Evolutionary conservation across 2,888 invertebrate genomes (phyloP), one percentile per base, ranked within the genome.

Genomic region (Eupithecia subumbrata): DNA sequence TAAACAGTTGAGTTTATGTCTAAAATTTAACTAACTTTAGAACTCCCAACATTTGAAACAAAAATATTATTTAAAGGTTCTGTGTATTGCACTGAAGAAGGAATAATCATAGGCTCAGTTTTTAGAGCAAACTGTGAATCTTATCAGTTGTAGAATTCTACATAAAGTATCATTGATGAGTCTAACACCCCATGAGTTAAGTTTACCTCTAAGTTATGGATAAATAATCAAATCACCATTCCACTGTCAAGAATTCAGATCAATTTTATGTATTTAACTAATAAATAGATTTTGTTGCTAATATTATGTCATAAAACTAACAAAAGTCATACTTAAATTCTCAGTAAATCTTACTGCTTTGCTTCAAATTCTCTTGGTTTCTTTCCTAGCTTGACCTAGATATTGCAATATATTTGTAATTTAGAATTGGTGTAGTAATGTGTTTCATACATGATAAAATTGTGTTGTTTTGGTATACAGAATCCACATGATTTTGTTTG

Each of bases 401-500:
- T 68, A 40, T 22, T 56, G 37, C 25, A 40, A 30, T 69, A 73
- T 69, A 56, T 16, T 63, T 73, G 30, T 69, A 34, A n/a, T 45
- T 48, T 37, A 34, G 56, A 67, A 37, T 12, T 67, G n/a, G 12
- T 67, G 40, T 3, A 67, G 52, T 67, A 18, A 25, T 18, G 25
- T 60, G 37, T 60, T 60, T 40, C 22, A 67, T 67, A 67, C n/a
- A 60, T 71, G n/a, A 48, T 71, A 37, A 25, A 43, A 45, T 34
- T 56, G 30, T 68, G 60, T 72, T 69, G 52, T 22, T 43, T 14
- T 40, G 14, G 12, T 37, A 11, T 30, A 45, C 30, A 45, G 5
- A 34, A 63, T 52, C 60, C 60, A 56, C 22, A 56, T 69, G 56
- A 76, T 72, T 64, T 69, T 77, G 75, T 76, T 75, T 69, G 56